Base-by-base conservation (phyloP, 2,888 invertebrate species). In the Drosophila pseudotalamancana region DNA sequence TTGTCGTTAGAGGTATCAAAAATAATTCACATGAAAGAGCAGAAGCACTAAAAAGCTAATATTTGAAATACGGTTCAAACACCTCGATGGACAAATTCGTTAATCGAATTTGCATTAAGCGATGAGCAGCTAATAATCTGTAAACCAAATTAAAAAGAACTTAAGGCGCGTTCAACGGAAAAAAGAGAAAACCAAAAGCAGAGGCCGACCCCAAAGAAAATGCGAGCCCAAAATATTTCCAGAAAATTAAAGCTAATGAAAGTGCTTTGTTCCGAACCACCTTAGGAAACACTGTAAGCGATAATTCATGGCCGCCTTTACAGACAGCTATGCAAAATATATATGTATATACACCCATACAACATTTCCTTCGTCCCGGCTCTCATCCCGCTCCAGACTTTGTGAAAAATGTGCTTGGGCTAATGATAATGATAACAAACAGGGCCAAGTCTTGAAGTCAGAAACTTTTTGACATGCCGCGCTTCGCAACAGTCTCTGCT, bases 231-330 rank as follows among this genome's bases (percentile, higher is more conserved):
- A 87, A 89, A 87, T 86, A 87, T 80, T 88, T 89, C 84, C 82
- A 80, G 72, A 79, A 89, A 88, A 89, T 88, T 89, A 71, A 88
- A 87, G 88, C 88, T 89, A 88, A 88, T 88, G 89, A 89, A 88
- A 88, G 83, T 85, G 70, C 82, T 79, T 71, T 51, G 21, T 31
- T 37, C 39, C 32, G 51, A 55, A 56, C 56, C 62, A 74, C 74
- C 77, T 74, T 68, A 78, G 77, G 83, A 87, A 87, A 81, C 78
- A 88, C 87, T 75, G 88, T 74, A 81, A 86, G 78, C 84, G 80
- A 90, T 89, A 90, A 89, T 89, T 89, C 90, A 89, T 90, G 83
- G 39, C 42, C 37, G 55, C 32, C 37, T 23, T 14, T n/a, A n/a
- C 31, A 37, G 55, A 53, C 57, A 55, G 64, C 59, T 62, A 71